Conservation (phyloP, 2,888 invertebrate species). For the Luperina nickerlii region DNA sequence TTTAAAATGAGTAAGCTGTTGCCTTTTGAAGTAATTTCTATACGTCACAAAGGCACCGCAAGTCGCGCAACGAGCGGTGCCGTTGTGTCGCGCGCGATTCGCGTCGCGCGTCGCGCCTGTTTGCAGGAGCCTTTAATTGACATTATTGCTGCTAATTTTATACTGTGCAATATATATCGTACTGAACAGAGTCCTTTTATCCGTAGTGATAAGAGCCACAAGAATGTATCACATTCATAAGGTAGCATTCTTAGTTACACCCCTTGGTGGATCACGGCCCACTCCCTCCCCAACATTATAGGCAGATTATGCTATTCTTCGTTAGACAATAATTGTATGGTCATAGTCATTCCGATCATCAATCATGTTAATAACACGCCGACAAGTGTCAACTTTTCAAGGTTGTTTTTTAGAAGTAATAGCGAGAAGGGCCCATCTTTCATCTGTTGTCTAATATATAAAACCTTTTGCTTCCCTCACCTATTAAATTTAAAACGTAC, state of each 20-base stretch:
- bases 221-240: background rate
- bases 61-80: no score
- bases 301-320: background rate
- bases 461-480: constrained; percentile 11
- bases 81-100: no score
- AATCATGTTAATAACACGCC: constrained; percentile 2
- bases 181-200: constrained; percentile 1
- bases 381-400: constrained; percentile 18
- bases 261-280: background rate
- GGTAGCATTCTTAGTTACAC: background rate
- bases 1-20: constrained; percentile 23
- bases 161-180: background rate
- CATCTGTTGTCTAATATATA: constrained; percentile 1
- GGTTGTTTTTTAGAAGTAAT: constrained; percentile 3
- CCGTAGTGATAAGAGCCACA: background rate
- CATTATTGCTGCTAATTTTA: constrained; percentile 7
- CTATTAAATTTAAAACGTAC: constrained; percentile 39
- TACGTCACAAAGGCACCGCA: no score
- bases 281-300: background rate
- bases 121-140: constrained; percentile 1
- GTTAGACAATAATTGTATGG: background rate
- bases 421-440: constrained; percentile 18
- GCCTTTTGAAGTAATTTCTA: constrained; percentile 11
- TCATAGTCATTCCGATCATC: background rate
- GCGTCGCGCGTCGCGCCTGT: no score